A percentile compares a stretch with the other conserved stretches of the same genome.
These are phyloP conservation scores for Toxonevra muliebris DNA, from an alignment of 2,888 invertebrate species.

Conservation along the genomic window DNA sequence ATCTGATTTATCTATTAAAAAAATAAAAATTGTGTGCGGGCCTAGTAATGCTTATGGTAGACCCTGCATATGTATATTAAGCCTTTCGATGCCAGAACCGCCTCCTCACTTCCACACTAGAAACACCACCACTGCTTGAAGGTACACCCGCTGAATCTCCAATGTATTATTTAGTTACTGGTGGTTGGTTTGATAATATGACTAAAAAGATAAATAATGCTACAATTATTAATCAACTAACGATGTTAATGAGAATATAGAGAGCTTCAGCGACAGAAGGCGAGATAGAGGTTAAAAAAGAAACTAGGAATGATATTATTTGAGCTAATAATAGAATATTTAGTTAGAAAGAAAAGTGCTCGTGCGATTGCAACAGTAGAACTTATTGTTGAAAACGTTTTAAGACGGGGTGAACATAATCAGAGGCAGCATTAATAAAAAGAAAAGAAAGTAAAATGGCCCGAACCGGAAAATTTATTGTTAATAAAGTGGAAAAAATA, in stretches of 20 bases:
- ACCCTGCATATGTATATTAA: too few species aligned
- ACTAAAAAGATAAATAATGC: conserved; percentile 26
- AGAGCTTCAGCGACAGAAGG: conserved; percentile 2
- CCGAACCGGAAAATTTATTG: conserved; percentile 41
- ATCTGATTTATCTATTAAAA: too few species aligned
- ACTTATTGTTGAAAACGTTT: too few species aligned
- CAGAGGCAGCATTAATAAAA: background rate
- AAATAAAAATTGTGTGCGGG: too few species aligned
- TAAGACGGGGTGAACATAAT: too few species aligned
- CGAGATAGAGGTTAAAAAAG: background rate
- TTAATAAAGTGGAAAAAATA: conserved; percentile 35
- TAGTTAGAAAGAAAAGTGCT: background rate
- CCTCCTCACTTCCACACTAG: too few species aligned
- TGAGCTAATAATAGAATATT: background rate
- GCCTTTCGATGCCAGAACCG: too few species aligned
- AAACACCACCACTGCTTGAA: too few species aligned
- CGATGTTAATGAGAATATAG: conserved; percentile 9
- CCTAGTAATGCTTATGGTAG: too few species aligned
- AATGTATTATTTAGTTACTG: too few species aligned
- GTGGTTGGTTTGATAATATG: conserved; percentile 24
- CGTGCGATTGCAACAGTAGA: conserved; percentile 11
- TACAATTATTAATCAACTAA: conserved; percentile 29
- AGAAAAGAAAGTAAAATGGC: conserved; percentile 34
- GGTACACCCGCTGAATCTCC: too few species aligned
- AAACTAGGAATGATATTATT: background rate